phyloP scores from a whole-genome alignment of 2,888 invertebrate genomes.

The Sialis lutaria region DNA sequence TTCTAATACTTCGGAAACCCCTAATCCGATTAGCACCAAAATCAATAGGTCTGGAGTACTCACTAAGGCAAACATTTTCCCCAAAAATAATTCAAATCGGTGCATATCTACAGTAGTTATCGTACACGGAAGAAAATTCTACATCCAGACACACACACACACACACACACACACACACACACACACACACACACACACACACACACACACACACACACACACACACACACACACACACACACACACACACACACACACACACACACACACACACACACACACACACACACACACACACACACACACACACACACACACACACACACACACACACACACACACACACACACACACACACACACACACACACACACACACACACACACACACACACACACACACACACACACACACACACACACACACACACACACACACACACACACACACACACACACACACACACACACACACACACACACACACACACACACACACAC shows the following conservation, averaged over 20 bases:
- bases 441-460: constrained; percentile 11
- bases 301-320: constrained; percentile 12
- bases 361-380: constrained; percentile 12
- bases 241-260: constrained; percentile 12
- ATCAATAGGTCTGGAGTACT: no score
- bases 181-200: constrained; percentile 10
- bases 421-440: constrained; percentile 12
- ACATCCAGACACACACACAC: neutral
- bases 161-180: neutral
- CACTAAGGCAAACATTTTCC: no score
- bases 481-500: constrained; percentile 11
- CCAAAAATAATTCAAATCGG: no score
- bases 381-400: constrained; percentile 12
- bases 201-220: constrained; percentile 10
- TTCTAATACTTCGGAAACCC: no score
- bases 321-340: constrained; percentile 11
- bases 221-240: constrained; percentile 12
- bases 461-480: constrained; percentile 11
- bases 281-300: constrained; percentile 12
- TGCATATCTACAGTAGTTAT: no score
- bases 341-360: constrained; percentile 12
- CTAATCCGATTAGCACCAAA: no score
- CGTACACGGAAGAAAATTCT: no score
- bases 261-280: constrained; percentile 12
- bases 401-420: constrained; percentile 11